These are phyloP conservation scores for Listronotus oregonensis DNA, from an alignment of 1,140 invertebrate species.

Conservation along the genomic window DNA sequence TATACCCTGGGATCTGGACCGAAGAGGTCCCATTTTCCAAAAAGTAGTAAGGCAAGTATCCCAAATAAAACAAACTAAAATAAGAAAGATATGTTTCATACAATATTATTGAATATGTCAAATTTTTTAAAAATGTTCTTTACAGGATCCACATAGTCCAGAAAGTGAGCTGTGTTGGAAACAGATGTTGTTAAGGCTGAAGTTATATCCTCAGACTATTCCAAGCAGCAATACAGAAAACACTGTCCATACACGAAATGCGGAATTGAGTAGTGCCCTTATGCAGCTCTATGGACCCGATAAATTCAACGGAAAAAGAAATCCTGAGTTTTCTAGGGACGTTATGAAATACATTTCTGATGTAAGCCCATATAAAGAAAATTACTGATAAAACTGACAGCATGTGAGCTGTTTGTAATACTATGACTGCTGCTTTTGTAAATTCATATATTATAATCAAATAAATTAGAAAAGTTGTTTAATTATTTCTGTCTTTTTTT, in stretches of 20 bases:
- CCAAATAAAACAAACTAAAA: no score
- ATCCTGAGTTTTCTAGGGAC: slow-evolving; percentile 21
- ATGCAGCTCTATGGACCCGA: slow-evolving; percentile 21
- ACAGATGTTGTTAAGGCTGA: slow-evolving; percentile 1
- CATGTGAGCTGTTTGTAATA: no score
- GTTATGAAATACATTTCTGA: slow-evolving; percentile 14
- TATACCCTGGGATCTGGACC: no score
- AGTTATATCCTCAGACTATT: background rate
- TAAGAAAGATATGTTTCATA: no score
- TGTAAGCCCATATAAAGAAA: slow-evolving; percentile 12
- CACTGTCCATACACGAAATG: slow-evolving; percentile 14
- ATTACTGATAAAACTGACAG: no score
- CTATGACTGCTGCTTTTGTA: no score
- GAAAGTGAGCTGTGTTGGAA: slow-evolving; percentile 25
- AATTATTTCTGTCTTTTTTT: no score
- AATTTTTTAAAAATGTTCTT: background rate
- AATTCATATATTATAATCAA: no score
- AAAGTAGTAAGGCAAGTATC: no score
- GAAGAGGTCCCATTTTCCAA: no score
- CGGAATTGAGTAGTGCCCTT: slow-evolving; percentile 24
- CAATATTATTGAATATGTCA: no score
- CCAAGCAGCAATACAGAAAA: background rate
- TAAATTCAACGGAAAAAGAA: slow-evolving; percentile 22
- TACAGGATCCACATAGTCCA: slow-evolving; percentile 19
- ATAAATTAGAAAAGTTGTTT: no score